Conservation (phyloP, 2,888 invertebrate species). For the Heliconius hortense region DNA sequence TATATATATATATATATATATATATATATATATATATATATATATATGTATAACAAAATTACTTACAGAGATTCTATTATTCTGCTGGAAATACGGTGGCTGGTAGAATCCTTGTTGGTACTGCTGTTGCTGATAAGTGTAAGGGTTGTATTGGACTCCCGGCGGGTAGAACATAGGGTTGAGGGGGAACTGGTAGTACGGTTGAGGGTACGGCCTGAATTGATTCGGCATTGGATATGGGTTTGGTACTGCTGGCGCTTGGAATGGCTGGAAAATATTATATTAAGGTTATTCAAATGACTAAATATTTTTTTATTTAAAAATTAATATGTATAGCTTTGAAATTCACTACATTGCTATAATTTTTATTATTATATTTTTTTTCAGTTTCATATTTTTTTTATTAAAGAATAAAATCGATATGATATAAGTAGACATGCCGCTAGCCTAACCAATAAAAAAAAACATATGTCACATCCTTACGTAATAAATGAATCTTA, state of each 20-base stretch:
- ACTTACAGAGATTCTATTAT: slow-evolving; percentile 81
- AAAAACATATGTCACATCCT: too few relatives aligned
- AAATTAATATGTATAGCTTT: too few relatives aligned
- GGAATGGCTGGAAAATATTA: slow-evolving; percentile 49
- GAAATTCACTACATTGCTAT: too few relatives aligned
- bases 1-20: too few relatives aligned
- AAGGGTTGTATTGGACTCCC: slow-evolving; percentile 68
- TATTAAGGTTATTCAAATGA: not conserved
- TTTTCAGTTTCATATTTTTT: too few relatives aligned
- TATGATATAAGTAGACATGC: too few relatives aligned
- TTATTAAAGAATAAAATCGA: too few relatives aligned
- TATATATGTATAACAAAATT: not conserved
- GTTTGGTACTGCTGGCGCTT: slow-evolving; percentile 51
- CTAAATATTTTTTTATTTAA: too few relatives aligned
- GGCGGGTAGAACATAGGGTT: slow-evolving; percentile 70
- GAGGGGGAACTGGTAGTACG: slow-evolving; percentile 78
- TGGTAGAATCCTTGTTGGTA: slow-evolving; percentile 67
- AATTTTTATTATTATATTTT: too few relatives aligned
- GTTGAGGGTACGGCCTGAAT: slow-evolving; percentile 74
- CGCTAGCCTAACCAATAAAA: too few relatives aligned
- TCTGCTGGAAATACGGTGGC: slow-evolving; percentile 65
- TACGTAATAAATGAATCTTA: too few relatives aligned
- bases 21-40: too few relatives aligned
- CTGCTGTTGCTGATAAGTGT: slow-evolving; percentile 57
- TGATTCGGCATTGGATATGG: slow-evolving; percentile 70